Conservation (phyloP, 2,888 invertebrate genomes). For the Azorinus chamasolen region DNA sequence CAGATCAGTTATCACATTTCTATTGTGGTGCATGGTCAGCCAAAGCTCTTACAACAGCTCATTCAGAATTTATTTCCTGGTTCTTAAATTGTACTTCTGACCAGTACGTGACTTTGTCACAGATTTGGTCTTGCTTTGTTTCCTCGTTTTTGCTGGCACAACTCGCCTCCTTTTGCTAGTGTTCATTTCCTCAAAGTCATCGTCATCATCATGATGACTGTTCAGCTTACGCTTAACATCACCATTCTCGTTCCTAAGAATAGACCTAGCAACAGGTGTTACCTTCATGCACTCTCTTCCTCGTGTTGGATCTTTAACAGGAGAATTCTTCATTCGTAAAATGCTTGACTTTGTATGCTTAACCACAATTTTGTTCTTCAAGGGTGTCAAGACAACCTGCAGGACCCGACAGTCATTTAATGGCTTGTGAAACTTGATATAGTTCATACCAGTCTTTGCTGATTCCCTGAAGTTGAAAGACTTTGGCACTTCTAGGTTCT, state of each 20-base stretch:
- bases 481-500: conserved; percentile 1
- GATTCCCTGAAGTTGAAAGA: conserved; percentile 17
- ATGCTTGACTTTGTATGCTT: conserved; percentile 79
- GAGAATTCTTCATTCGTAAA: conserved; percentile 73
- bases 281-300: conserved; percentile 63
- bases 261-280: conserved; percentile 10
- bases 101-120: conserved; percentile 30
- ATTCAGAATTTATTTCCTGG: conserved; percentile 45
- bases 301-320: conserved; percentile 63
- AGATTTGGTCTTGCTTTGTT: conserved; percentile 39
- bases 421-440: conserved; percentile 43
- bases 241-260: conserved; percentile 39
- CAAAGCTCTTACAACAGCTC: no score
- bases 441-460: conserved; percentile 4
- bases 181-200: conserved; percentile 45
- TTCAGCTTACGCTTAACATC: conserved; percentile 56
- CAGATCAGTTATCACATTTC: no score
- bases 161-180: conserved; percentile 55
- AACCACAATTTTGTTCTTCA: conserved; percentile 63
- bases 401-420: conserved; percentile 64
- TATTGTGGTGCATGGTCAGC: no score
- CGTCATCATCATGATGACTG: background rate
- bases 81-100: conserved; percentile 67
- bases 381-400: conserved; percentile 72
- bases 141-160: conserved; percentile 7